A percentile compares a stretch with the other conserved stretches of the same genome.
Conservation (phyloP, 2,888 invertebrate genomes). For the Allygus modestus region DNA sequence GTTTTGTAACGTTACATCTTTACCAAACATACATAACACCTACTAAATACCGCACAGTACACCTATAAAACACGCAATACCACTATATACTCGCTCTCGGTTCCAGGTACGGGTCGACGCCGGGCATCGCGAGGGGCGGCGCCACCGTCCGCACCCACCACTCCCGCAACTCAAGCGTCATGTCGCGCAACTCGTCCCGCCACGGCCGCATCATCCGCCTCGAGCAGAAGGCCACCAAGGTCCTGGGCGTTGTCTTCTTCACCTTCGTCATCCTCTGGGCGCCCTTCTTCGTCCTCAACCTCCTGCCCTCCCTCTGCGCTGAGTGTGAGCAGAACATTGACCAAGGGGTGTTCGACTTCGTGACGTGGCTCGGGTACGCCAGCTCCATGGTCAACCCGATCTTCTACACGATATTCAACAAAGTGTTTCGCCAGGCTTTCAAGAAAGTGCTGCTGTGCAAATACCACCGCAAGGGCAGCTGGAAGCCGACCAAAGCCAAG, state of each 20-base stretch:
- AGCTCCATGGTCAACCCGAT: constrained; percentile 97
- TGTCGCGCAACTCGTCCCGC: constrained; percentile 78
- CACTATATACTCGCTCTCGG: no score
- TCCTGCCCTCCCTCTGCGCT: constrained; percentile 89
- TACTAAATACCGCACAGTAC: no score
- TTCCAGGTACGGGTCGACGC: constrained; percentile 66
- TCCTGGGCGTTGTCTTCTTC: constrained; percentile 95
- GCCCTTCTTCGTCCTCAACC: constrained; percentile 95
- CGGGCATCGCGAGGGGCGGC: constrained; percentile 62
- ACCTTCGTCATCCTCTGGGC: constrained; percentile 97
- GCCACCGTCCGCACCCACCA: constrained; percentile 82
- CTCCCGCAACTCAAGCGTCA: constrained; percentile 88
- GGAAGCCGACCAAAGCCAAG: constrained; percentile 66
- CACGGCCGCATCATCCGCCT: constrained; percentile 91
- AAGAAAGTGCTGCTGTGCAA: constrained; percentile 90
- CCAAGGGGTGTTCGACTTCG: constrained; percentile 89
- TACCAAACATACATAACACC: no score
- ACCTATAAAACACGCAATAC: no score
- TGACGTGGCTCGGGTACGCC: constrained; percentile 95
- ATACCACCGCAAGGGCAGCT: constrained; percentile 74
- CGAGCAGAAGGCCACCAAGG: constrained; percentile 98
- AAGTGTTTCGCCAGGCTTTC: constrained; percentile 94
- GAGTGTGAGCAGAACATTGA: constrained; percentile 87
- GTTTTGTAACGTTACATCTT: no score
- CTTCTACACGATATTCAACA: constrained; percentile 97